phyloP scores from a whole-genome alignment of 2,888 invertebrate species.

The Drosophila flavopinicola region DNA sequence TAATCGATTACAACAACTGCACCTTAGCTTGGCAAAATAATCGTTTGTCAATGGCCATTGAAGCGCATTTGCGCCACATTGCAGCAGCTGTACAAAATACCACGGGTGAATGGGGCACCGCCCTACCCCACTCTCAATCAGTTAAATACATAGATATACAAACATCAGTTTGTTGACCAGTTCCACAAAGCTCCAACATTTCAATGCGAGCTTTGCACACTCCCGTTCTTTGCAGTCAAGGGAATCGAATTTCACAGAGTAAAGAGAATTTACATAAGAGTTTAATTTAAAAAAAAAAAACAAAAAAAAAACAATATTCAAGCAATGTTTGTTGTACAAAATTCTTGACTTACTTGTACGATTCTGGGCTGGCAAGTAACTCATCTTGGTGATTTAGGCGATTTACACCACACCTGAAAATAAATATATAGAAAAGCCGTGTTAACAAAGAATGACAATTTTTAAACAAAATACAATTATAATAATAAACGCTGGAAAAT shows the following conservation, averaged over 20 bases:
- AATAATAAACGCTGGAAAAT: too few species aligned
- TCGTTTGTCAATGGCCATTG: slow-evolving; percentile 44
- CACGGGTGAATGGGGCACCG: slow-evolving; percentile 1
- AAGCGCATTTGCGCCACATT: slow-evolving; percentile 21
- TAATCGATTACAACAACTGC: slow-evolving; percentile 40
- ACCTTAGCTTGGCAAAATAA: slow-evolving; percentile 27
- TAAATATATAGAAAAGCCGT: not conserved
- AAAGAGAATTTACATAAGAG: not conserved
- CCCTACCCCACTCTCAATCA: not conserved
- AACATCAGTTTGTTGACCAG: slow-evolving; percentile 2
- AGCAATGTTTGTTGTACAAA: not conserved
- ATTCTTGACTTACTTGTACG: slow-evolving; percentile 90
- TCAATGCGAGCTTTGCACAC: slow-evolving; percentile 1
- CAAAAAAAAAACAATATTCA: not conserved
- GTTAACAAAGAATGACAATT: too few species aligned
- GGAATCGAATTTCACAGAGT: not conserved
- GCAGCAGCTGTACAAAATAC: slow-evolving; percentile 7
- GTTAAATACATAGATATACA: slow-evolving; percentile 10
- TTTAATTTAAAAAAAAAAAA: not conserved
- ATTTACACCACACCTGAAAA: slow-evolving; percentile 87
- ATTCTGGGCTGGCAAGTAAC: slow-evolving; percentile 93
- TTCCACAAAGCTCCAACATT: not conserved
- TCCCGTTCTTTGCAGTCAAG: too few species aligned
- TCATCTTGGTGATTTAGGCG: slow-evolving; percentile 90
- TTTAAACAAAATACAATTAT: too few species aligned